Base-by-base conservation (phyloP, 2,113 vertebrate species). In the Proteles cristata region DNA sequence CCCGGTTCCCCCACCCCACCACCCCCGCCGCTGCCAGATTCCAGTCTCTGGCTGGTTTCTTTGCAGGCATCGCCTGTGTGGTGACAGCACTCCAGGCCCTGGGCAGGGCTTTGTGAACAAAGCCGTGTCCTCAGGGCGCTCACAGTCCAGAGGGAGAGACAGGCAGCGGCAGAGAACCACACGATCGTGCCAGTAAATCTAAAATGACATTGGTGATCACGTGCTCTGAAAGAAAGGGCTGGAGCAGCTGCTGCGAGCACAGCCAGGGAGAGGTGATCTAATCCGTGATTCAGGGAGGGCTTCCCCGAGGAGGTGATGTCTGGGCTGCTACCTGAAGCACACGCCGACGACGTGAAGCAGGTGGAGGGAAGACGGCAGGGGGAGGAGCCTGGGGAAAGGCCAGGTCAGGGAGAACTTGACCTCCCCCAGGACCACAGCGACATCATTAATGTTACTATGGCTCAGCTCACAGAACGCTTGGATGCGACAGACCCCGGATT, bases 121-220 rank as follows among this genome's bases (percentile, higher is more conserved):
- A 69, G 21, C 28, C 35, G 33, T 4, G 65, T 73, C 55, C 80
- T 81, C 79, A 8, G 48, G 55, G 73, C 61, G 53, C 55, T 61
- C 14, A 25, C 2, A 1, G 71, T 35, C 26, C 39, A 26, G 66
- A 0, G 0, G 66, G 43, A 86, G 73, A 63, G 63, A 28, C 26
- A 0, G 17, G 25, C 66, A 45, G 7, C 80, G 58, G 45, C n/a
- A 39, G 50, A 94, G 83, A 28, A 50, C 43, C 35, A 7, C 65
- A 4, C 17, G 2, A 7, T 2, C 0, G 0, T 23, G 84, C 45
- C 65, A n/a, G 10, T n/a, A 7, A 15, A 65, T 73, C 0, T 39
- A 21, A 84, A 71, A 45, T 23, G 69, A 65, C 25, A 15, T 10
- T 0, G 3, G 63, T 3, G 28, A 91, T 23, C 17, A 25, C 26